These are phyloP conservation scores for Galerucella pusilla DNA, from an alignment of 2,888 invertebrate genomes.

Conservation along the genomic window DNA sequence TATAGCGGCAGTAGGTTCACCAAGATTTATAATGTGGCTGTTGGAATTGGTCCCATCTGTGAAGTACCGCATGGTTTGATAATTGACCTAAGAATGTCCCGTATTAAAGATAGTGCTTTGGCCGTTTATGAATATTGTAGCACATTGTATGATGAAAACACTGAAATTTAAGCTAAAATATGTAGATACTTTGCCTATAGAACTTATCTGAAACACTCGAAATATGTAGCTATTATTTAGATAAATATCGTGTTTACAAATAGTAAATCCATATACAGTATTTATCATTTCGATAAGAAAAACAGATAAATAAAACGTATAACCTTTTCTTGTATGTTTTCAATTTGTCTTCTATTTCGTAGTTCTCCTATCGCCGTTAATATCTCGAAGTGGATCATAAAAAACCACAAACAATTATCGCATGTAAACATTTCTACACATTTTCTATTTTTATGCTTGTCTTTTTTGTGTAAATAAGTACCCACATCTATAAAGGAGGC, in stretches of 20 bases:
- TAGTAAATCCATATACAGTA: neutral
- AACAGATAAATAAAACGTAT: conserved; percentile 27
- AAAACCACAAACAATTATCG: conserved; percentile 46
- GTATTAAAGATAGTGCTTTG: too few species aligned
- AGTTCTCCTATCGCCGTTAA: conserved; percentile 44
- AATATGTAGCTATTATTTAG: neutral
- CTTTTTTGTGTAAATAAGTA: conserved; percentile 15
- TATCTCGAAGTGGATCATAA: conserved; percentile 45
- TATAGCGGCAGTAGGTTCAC: too few species aligned
- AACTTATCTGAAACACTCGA: neutral
- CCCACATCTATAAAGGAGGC: conserved; percentile 29
- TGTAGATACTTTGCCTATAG: neutral
- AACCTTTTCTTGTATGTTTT: conserved; percentile 17
- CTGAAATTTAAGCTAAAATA: too few species aligned
- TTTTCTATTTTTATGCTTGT: conserved; percentile 27
- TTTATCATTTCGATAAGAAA: conserved; percentile 25
- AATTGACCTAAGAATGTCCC: too few species aligned
- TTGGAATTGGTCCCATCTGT: too few species aligned
- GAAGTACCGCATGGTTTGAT: too few species aligned
- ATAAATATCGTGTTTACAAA: conserved; percentile 4
- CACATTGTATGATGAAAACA: too few species aligned
- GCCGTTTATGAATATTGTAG: too few species aligned
- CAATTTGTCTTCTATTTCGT: conserved; percentile 31
- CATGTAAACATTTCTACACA: conserved; percentile 36
- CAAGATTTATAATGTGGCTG: too few species aligned